Percentiles rank a stretch among this genome's conserved stretches.
Evolutionary conservation across 2,113 vertebrate genomes (phyloP).

Genomic region (Chitala chitala): DNA sequence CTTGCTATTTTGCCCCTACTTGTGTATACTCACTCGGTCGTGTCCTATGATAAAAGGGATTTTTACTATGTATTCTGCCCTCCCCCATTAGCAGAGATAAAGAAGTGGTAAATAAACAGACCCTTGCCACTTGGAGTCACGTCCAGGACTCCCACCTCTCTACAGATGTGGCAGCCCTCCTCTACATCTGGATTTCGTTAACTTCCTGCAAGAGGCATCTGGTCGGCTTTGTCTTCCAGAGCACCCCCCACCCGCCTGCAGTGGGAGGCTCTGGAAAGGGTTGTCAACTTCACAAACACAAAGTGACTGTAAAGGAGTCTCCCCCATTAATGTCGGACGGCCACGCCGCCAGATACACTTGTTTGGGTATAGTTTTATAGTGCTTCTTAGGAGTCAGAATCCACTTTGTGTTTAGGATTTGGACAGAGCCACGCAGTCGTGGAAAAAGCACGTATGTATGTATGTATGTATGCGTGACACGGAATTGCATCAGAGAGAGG

Average conservation of each 20-base stretch:
- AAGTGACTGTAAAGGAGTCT: conserved; percentile 9
- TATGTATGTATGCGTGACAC: neutral
- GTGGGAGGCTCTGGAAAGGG: conserved; percentile 24
- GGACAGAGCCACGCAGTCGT: too few species aligned
- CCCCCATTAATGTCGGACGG: neutral
- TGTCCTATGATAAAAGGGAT: neutral
- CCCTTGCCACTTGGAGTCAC: conserved; percentile 24
- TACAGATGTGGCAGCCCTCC: conserved; percentile 47
- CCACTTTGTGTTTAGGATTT: too few species aligned
- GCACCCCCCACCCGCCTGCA: conserved; percentile 12
- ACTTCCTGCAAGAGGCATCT: conserved; percentile 62
- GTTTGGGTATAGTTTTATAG: neutral
- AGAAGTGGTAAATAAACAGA: neutral
- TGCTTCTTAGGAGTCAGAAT: too few species aligned
- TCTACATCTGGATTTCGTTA: conserved; percentile 66
- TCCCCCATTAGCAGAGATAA: neutral
- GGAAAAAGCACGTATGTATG: too few species aligned
- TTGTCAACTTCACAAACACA: conserved; percentile 33
- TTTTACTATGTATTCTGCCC: neutral
- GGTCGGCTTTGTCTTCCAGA: conserved; percentile 45
- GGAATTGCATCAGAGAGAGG: neutral
- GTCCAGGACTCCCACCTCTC: conserved; percentile 33
- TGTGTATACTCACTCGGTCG: neutral
- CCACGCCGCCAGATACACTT: neutral
- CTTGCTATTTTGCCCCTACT: too few species aligned